Percentiles rank a stretch among this genome's conserved stretches.
phyloP scores from a whole-genome alignment of 23 tunicate species.

The Styela clava region DNA sequence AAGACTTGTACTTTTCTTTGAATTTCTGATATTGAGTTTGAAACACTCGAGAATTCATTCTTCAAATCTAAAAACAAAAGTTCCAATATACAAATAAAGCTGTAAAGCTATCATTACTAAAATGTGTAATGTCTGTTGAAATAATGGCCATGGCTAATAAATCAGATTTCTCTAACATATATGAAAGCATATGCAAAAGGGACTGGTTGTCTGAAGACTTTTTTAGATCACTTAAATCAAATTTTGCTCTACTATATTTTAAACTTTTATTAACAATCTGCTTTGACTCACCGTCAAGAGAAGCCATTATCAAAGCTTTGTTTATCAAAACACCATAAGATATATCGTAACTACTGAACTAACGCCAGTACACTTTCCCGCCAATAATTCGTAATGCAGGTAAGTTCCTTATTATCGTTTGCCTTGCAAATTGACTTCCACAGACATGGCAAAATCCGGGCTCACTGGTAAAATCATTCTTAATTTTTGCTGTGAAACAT shows the following conservation, averaged over 20 bases:
- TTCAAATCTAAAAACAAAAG: constrained; percentile 9
- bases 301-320: constrained; percentile 13
- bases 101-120: too few relatives aligned
- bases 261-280: too few relatives aligned
- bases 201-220: too few relatives aligned
- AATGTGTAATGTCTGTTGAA: too few relatives aligned
- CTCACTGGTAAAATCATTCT: constrained; percentile 38
- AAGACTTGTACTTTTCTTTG: background rate
- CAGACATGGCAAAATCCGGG: constrained; percentile 59
- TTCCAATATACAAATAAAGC: too few relatives aligned
- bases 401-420: constrained; percentile 40
- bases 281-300: constrained; percentile 7
- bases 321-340: too few relatives aligned
- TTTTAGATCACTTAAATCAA: too few relatives aligned
- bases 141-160: too few relatives aligned
- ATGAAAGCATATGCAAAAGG: too few relatives aligned
- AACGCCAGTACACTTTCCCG: constrained; percentile 45
- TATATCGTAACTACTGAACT: too few relatives aligned
- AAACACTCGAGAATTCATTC: background rate
- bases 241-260: too few relatives aligned
- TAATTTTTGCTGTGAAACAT: constrained; percentile 42
- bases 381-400: constrained; percentile 76
- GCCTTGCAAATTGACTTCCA: constrained; percentile 49
- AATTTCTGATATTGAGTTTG: background rate
- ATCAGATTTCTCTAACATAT: too few relatives aligned